Base-by-base conservation (phyloP, 2,888 invertebrate species). In the Branchipolynoe longqiensis region DNA sequence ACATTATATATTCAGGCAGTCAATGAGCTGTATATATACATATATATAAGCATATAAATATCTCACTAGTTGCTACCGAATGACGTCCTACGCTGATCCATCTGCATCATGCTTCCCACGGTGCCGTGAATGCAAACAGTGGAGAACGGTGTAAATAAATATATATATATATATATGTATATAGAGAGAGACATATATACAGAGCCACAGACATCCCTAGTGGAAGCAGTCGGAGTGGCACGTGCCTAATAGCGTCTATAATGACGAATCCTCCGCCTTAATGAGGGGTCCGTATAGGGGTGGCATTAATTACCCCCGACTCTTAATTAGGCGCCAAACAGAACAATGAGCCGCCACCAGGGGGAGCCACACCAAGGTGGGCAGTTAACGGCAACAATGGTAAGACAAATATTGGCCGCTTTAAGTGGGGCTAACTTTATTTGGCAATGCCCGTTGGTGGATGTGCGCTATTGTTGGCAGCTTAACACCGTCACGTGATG, bases 161-260 rank as follows among this genome's bases (percentile, higher is more conserved):
- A n/a, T n/a, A n/a, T n/a, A n/a, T n/a, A n/a, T n/a, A n/a, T n/a
- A n/a, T n/a, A n/a, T n/a, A n/a, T n/a, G n/a, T n/a, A n/a, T n/a
- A n/a, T n/a, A n/a, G n/a, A n/a, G n/a, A n/a, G n/a, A n/a, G n/a
- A n/a, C n/a, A n/a, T n/a, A n/a, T n/a, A n/a, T n/a, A n/a, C n/a
- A n/a, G n/a, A n/a, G n/a, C n/a, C n/a, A n/a, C n/a, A n/a, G n/a
- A n/a, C n/a, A n/a, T n/a, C n/a, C n/a, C n/a, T n/a, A n/a, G n/a
- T n/a, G n/a, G n/a, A n/a, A n/a, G n/a, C n/a, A n/a, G n/a, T 78
- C 48, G 14, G 28, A 4, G 6, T 78, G 78, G 78, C 78, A 78
- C 78, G 78, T 31, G 78, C 41, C 78, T 78, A 78, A 78, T 78
- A 41, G 33, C 54, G 28, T 22, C 28, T 78, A n/a, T n/a, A 48